These are phyloP conservation scores for Ophioninae sp. DNA, from an alignment of 2,888 invertebrate genomes.

Conservation along the genomic window DNA sequence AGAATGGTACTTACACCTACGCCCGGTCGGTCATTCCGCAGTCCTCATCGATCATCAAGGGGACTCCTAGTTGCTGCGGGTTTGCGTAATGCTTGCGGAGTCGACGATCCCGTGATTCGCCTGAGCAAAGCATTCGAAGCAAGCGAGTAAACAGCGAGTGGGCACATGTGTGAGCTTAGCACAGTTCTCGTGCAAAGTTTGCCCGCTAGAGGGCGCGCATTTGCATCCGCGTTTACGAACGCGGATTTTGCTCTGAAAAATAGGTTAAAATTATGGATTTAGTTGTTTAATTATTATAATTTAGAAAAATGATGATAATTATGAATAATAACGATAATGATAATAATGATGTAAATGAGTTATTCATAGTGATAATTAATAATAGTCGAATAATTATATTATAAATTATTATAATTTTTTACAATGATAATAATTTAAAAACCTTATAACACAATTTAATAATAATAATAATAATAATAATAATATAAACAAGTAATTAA, in stretches of 20 bases:
- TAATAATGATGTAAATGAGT: no score
- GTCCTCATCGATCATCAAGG: conserved; percentile 45
- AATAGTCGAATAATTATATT: no score
- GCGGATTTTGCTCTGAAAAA: not conserved
- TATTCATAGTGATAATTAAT: no score
- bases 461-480: no score
- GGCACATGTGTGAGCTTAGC: conserved; percentile 57
- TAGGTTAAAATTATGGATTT: not conserved
- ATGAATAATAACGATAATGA: no score
- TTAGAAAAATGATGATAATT: no score
- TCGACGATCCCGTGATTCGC: conserved; percentile 26
- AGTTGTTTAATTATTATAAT: no score
- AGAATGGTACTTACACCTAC: conserved; percentile 33
- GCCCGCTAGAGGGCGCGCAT: conserved; percentile 19
- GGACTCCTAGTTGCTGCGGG: conserved; percentile 16
- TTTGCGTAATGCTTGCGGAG: conserved; percentile 61
- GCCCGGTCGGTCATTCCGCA: conserved; percentile 11
- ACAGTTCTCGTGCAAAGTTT: conserved; percentile 54
- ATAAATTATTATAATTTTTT: no score
- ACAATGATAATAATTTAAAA: no score
- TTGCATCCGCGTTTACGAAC: conserved; percentile 7
- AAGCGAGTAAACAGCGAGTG: conserved; percentile 42
- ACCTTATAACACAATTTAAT: no score
- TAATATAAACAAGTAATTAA: no score
- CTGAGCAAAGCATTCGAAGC: conserved; percentile 57